phyloP scores from a whole-genome alignment of 2,113 vertebrate genomes.

The Dicentrarchus labrax region DNA sequence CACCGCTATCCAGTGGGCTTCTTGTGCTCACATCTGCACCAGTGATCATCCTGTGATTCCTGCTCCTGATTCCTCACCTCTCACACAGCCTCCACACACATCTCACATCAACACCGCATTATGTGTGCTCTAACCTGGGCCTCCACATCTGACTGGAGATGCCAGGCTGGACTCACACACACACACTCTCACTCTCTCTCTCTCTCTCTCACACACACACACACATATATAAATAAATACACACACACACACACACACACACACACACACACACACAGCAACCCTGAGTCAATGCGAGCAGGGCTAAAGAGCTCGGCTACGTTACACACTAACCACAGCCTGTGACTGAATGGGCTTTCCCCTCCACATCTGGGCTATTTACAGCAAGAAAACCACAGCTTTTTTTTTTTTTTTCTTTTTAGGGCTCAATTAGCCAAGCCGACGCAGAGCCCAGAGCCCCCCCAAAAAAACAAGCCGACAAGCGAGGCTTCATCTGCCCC shows the following conservation, averaged over 20 bases:
- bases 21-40: conserved; percentile 23
- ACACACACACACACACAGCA: background rate
- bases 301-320: conserved; percentile 59
- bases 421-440: conserved; percentile 49
- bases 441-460: conserved; percentile 35
- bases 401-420: background rate
- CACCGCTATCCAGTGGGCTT: background rate
- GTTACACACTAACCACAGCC: conserved; percentile 33
- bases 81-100: conserved; percentile 16
- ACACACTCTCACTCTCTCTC: conserved; percentile 20
- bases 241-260: background rate
- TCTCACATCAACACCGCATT: conserved; percentile 54
- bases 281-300: conserved; percentile 12
- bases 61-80: conserved; percentile 2
- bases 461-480: conserved; percentile 51
- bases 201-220: background rate
- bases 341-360: conserved; percentile 26
- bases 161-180: conserved; percentile 48
- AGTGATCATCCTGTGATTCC: conserved; percentile 6
- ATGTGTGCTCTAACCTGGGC: conserved; percentile 72
- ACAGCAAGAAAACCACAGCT: conserved; percentile 12
- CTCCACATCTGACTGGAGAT: conserved; percentile 75
- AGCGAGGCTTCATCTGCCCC: conserved; percentile 48
- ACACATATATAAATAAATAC: too few species aligned
- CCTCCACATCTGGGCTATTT: conserved; percentile 22